Evolutionary conservation across 2,797 vertebrate genomes (phyloP).

Genomic region (Carapus acus): DNA sequence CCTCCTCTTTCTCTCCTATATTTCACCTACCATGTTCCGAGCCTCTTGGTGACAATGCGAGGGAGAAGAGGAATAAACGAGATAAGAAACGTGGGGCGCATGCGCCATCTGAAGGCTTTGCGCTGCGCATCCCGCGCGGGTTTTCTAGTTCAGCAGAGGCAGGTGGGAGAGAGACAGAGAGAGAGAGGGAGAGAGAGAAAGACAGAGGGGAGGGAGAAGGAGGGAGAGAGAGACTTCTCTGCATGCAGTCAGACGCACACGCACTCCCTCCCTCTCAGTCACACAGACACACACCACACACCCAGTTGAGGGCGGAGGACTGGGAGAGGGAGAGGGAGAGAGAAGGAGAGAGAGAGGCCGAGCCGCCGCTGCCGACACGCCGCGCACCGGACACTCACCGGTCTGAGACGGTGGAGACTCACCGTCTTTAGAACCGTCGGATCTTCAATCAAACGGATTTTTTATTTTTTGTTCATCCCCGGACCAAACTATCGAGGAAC

Average conservation of each 20-base stretch:
- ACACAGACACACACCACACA: too few species aligned
- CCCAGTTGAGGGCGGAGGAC: too few species aligned
- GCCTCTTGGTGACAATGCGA: slow-evolving; percentile 34
- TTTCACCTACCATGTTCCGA: slow-evolving; percentile 69
- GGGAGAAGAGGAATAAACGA: slow-evolving; percentile 30
- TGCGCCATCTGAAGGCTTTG: slow-evolving; percentile 75
- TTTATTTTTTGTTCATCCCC: not conserved
- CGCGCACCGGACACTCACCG: too few species aligned
- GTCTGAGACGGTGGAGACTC: too few species aligned
- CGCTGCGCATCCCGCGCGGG: slow-evolving; percentile 61
- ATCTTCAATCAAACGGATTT: too few species aligned
- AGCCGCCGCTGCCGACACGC: too few species aligned
- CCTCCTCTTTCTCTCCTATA: slow-evolving; percentile 27
- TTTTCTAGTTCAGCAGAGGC: slow-evolving; percentile 59
- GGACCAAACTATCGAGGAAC: slow-evolving; percentile 28
- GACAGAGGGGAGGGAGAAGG: slow-evolving; percentile 45
- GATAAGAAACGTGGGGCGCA: slow-evolving; percentile 74
- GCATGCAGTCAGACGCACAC: too few species aligned
- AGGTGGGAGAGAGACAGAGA: slow-evolving; percentile 67
- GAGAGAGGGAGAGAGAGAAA: slow-evolving; percentile 25
- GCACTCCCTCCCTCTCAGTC: too few species aligned
- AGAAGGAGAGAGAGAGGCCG: too few species aligned
- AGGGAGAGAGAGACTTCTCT: slow-evolving; percentile 37
- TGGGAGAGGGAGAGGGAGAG: not conserved
- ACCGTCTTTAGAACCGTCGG: too few species aligned